phyloP scores from a whole-genome alignment of 64 coral and sea anemone species.

The Pocillopora verrucosa region DNA sequence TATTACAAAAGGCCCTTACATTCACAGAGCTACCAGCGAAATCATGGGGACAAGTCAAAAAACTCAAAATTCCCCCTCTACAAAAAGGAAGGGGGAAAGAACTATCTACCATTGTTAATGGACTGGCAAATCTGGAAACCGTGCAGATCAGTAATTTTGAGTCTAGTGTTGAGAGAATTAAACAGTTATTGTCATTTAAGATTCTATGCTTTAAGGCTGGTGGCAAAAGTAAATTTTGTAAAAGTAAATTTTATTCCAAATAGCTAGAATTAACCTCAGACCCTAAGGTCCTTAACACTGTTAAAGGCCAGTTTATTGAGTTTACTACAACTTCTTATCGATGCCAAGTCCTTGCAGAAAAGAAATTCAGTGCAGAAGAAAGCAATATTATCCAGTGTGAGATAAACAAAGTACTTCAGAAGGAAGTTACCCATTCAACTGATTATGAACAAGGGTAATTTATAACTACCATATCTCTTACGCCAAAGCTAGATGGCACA shows the following conservation, averaged over 20 bases:
- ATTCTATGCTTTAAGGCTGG: constrained; percentile 34
- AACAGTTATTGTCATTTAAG: not conserved
- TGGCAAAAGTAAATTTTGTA: constrained; percentile 19
- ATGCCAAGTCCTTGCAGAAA: not conserved
- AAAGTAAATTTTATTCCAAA: constrained; percentile 13
- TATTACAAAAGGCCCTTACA: constrained; percentile 24
- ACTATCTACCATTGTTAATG: not conserved
- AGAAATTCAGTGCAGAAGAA: constrained; percentile 31
- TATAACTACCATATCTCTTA: not conserved
- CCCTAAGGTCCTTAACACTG: constrained; percentile 36
- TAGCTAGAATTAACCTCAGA: constrained; percentile 22
- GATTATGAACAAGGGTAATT: not conserved
- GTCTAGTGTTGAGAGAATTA: not conserved
- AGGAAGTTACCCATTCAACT: not conserved
- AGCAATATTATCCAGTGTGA: constrained; percentile 36
- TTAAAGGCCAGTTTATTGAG: constrained; percentile 8
- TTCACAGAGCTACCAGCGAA: not conserved
- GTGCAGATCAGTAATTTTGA: constrained; percentile 40
- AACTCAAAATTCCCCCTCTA: constrained; percentile 13
- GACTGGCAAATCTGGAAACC: not conserved
- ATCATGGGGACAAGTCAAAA: constrained; percentile 10
- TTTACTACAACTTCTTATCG: not conserved
- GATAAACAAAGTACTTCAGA: constrained; percentile 46
- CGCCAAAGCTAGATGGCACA: not conserved
- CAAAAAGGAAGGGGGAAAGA: constrained; percentile 15